These are phyloP conservation scores for Hiodon alosoides DNA, from an alignment of 2,113 vertebrate species.

Conservation along the genomic window DNA sequence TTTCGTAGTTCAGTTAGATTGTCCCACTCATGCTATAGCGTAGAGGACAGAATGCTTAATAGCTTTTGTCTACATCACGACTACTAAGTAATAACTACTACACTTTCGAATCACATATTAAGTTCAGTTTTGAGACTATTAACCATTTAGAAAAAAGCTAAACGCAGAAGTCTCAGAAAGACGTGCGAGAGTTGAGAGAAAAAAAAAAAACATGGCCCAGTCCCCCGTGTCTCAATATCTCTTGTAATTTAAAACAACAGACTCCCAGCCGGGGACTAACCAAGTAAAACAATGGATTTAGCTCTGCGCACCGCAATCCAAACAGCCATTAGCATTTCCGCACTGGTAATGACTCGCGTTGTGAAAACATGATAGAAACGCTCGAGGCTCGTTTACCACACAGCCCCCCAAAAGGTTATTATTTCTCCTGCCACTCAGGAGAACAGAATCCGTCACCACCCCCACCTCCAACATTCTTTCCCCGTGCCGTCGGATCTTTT, in stretches of 20 bases:
- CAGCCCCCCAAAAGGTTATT: constrained; percentile 20
- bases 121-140: neutral
- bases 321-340: constrained; percentile 63
- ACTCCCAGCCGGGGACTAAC: constrained; percentile 36
- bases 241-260: constrained; percentile 44
- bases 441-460: neutral
- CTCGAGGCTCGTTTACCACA: constrained; percentile 47
- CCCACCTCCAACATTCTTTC: constrained; percentile 31
- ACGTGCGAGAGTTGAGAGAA: too few species aligned
- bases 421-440: constrained; percentile 32
- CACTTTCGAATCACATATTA: neutral
- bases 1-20: too few species aligned
- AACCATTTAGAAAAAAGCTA: neutral
- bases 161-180: neutral
- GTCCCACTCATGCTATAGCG: too few species aligned
- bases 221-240: constrained; percentile 28
- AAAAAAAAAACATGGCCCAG: neutral
- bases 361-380: constrained; percentile 47
- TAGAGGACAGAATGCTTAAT: neutral
- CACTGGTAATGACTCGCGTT: constrained; percentile 45
- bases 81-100: too few species aligned
- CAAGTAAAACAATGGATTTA: constrained; percentile 48
- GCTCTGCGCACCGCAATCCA: constrained; percentile 42
- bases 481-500: constrained; percentile 31
- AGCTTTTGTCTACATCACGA: neutral